Percentiles rank a stretch among this genome's conserved stretches.
Evolutionary conservation across 2,797 vertebrate genomes (phyloP).

Genomic region (Nyctalus aviator): DNA sequence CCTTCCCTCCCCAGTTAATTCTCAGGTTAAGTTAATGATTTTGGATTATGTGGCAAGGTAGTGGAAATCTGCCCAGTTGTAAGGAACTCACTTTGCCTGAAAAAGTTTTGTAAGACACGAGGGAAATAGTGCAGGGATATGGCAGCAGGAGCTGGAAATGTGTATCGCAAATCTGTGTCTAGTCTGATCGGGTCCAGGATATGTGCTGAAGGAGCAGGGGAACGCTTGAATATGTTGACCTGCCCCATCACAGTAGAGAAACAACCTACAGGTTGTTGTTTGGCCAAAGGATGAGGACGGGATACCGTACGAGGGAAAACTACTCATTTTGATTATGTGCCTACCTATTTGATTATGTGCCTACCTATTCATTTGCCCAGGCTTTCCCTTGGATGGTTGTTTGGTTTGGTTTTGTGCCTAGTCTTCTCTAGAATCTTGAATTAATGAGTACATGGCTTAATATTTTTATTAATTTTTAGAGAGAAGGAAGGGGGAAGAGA

Average conservation of each 20-base stretch:
- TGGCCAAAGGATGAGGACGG: neutral
- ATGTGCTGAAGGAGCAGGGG: neutral
- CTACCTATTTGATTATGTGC: neutral
- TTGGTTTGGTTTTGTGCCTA: neutral
- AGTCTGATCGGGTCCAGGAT: neutral
- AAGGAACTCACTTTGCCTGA: neutral
- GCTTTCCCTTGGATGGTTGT: neutral
- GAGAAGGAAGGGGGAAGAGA: neutral
- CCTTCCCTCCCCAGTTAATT: constrained; percentile 19
- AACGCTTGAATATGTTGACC: neutral
- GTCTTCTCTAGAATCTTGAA: constrained; percentile 31
- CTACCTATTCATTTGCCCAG: neutral
- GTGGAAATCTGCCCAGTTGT: neutral
- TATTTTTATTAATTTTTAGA: neutral
- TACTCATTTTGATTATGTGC: neutral
- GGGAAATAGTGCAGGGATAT: neutral
- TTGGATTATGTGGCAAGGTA: neutral
- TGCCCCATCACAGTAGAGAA: neutral
- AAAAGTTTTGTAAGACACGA: constrained; percentile 22
- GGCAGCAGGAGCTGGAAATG: neutral
- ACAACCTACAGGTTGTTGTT: neutral
- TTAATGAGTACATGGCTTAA: neutral
- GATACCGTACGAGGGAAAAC: neutral
- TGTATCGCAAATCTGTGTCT: neutral
- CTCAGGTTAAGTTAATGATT: constrained; percentile 27